A percentile compares a stretch with the other conserved stretches of the same genome.
Conservation (phyloP, 2,113 vertebrate species). For the Melanotaenia duboulayi region DNA sequence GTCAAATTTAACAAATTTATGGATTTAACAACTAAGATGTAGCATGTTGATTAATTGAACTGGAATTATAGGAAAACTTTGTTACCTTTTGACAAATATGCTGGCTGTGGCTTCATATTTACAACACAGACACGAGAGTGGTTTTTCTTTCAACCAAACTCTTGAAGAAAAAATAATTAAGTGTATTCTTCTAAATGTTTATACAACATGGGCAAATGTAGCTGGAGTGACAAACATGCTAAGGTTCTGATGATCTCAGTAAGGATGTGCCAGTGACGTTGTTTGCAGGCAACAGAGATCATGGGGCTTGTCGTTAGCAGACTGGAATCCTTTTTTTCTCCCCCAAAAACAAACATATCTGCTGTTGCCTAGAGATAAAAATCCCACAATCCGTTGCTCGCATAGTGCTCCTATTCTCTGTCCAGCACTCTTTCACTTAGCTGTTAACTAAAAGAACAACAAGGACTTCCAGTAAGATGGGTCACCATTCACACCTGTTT, state of each 20-base stretch:
- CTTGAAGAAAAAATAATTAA: background rate
- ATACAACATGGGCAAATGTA: background rate
- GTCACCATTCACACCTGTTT: background rate
- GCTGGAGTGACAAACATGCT: background rate
- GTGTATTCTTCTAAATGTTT: background rate
- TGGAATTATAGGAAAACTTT: background rate
- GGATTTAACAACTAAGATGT: background rate
- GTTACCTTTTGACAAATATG: background rate
- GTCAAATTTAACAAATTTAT: no score
- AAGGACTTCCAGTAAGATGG: background rate
- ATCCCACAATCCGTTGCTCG: conserved; percentile 21
- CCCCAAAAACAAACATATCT: conserved; percentile 39
- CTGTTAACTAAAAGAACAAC: conserved; percentile 23
- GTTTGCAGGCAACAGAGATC: conserved; percentile 15
- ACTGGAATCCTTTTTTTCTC: conserved; percentile 16
- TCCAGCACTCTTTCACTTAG: conserved; percentile 18
- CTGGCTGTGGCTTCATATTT: no score
- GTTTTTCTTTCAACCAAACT: no score
- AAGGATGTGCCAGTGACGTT: conserved; percentile 11
- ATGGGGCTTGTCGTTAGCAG: conserved; percentile 19
- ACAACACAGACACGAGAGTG: no score
- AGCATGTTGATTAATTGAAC: no score
- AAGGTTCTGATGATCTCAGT: background rate
- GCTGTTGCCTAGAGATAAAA: conserved; percentile 52
- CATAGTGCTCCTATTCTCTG: conserved; percentile 47